Evolutionary conservation across 2,888 invertebrate genomes (phyloP), one percentile per base, ranked within the genome.

Genomic region (Pocota personata): DNA sequence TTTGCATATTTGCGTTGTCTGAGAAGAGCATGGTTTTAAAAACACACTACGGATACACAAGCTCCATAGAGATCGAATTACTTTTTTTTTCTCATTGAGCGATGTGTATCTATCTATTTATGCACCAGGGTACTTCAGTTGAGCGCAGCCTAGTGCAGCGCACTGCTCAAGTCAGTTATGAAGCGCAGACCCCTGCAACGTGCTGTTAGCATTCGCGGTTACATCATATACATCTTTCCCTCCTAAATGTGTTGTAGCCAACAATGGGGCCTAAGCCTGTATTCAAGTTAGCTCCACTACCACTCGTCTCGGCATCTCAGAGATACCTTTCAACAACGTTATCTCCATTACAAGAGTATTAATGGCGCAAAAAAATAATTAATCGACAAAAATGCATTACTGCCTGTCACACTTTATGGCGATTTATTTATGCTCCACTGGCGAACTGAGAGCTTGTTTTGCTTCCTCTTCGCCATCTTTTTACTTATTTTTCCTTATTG

Each of bases 361-460:
- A 79, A 62, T 79, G 71, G 80, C 60, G 71, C 50, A 46, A 76
- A 72, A 64, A 76, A 76, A 76, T 57, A 82, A 82, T 77, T 86
- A 77, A 86, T 80, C 76, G 76, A 67, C 82, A 82, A 76, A 86
- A 80, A 82, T 82, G 55, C 82, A 77, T 72, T 77, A 67, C 58
- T 40, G 52, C 76, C 66, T 86, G 86, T 86, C 86, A 86, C 72
- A 86, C 76, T 77, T 86, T 72, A 82, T 77, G 67, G 82, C 72
- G 73, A 86, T 86, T 77, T 77, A 77, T 86, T 82, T 72, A 77
- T 62, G 82, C 66, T 76, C 82, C 72, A 86, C 82, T 62, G 72
- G 14, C 35, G 12, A 46, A 57, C 32, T 32, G 14, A n/a, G 19
- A 6, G 52, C 69, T 52, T 71, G 69, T 37, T 79, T 50, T 71